Evolutionary conservation across 2,113 vertebrate genomes (phyloP), one percentile per base, ranked within the genome.

Genomic region (Pollimyrus isidori): DNA sequence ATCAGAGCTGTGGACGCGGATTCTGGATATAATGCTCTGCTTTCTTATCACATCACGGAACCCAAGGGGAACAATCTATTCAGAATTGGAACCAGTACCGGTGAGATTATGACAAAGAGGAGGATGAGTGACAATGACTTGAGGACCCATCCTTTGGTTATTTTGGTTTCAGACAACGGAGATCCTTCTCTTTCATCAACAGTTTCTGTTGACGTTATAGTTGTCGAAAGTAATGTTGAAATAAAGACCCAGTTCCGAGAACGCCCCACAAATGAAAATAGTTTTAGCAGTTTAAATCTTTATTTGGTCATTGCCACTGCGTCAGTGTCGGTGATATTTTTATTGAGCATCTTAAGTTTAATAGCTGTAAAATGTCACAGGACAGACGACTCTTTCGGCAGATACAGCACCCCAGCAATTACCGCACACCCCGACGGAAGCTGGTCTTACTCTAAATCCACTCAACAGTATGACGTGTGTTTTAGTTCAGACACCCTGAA

Each of bases 1-100:
- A 94, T 97, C 91, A 94, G 95, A 89, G 96, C 96, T 4, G 96
- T 96, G 89, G 96, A 97, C 58, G 93, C 95, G 0, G 96, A 97
- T 91, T 96, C 96, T 5, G 95, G 94, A 35, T 92, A 92, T 88
- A 96, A 96, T 45, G 95, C 94, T 7, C 95, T 95, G 93, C 93
- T 97, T 1, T 95, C 92, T 88, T 97, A 95, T 89, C 92, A 94
- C 83, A 90, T 96, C 7, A 90, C 94, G 90, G 95, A 96, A 62
- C 93, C 94, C 91, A 96, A 94, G 52, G 95, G 95, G 86, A 93
- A 82, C 0, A 92, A 92, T 73, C 93, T 97, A 13, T 97, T 96
- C 93, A 94, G 94, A 10, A 94, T 96, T 46, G 92, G 95, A 88
- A 93, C 94, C 89, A 95, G 92, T 85, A 96, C 93, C 0, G 96